These are phyloP conservation scores for Scaptomyza tumidula DNA, from an alignment of 2,888 invertebrate species.

Conservation along the genomic window DNA sequence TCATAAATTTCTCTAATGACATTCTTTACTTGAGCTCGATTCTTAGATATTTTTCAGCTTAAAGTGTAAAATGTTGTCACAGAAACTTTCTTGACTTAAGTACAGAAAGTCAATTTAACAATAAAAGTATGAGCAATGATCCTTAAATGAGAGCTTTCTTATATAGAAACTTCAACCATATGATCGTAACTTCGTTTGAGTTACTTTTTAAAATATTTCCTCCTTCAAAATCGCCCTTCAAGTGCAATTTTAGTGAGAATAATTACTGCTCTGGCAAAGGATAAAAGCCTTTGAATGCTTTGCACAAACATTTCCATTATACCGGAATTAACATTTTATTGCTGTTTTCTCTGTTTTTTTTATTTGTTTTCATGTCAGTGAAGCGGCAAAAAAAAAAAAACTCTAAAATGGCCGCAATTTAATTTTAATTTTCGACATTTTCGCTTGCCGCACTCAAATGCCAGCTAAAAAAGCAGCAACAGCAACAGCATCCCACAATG, in stretches of 20 bases:
- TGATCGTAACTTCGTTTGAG: too few species aligned
- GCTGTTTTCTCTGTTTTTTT: slow-evolving; percentile 8
- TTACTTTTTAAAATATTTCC: too few species aligned
- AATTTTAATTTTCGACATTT: slow-evolving; percentile 59
- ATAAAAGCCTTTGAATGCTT: slow-evolving; percentile 16
- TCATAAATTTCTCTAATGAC: neutral
- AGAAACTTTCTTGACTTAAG: too few species aligned
- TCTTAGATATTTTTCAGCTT: too few species aligned
- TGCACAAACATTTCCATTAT: slow-evolving; percentile 33
- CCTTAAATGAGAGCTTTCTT: too few species aligned
- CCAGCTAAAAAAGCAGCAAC: slow-evolving; percentile 11
- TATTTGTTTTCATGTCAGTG: slow-evolving; percentile 32
- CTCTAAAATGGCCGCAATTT: slow-evolving; percentile 59
- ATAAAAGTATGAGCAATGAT: too few species aligned
- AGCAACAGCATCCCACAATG: slow-evolving; percentile 9
- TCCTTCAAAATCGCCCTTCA: too few species aligned
- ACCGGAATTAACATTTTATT: slow-evolving; percentile 51
- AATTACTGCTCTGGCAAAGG: too few species aligned
- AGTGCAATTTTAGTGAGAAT: too few species aligned
- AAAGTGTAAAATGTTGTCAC: too few species aligned
- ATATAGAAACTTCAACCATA: too few species aligned
- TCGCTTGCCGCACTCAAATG: slow-evolving; percentile 25
- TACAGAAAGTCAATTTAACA: too few species aligned
- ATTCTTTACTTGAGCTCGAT: neutral
- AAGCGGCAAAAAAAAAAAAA: slow-evolving; percentile 26